Evolutionary conservation across 2,888 invertebrate species (phyloP).

Genomic region (Lithophane ornitopus): DNA sequence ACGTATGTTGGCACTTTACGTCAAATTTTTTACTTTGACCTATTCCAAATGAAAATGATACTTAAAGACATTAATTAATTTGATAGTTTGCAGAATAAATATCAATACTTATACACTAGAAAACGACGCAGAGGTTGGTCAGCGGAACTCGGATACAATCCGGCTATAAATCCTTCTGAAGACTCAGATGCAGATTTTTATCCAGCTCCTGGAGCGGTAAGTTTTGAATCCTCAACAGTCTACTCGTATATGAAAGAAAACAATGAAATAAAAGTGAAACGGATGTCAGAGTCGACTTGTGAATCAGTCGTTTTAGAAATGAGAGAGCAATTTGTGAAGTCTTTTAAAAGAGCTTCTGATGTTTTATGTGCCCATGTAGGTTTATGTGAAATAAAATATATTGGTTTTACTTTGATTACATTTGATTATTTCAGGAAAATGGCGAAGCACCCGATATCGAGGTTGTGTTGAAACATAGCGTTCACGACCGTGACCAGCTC

Average conservation of each 20-base stretch:
- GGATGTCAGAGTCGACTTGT: no score
- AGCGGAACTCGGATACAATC: constrained; percentile 65
- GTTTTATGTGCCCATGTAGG: not conserved
- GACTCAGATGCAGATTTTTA: constrained; percentile 49
- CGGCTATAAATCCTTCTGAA: not conserved
- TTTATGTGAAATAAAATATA: not conserved
- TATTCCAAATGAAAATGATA: not conserved
- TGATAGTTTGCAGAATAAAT: constrained; percentile 67
- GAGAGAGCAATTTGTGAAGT: not conserved
- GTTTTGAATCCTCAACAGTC: constrained; percentile 20
- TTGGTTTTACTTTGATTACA: not conserved
- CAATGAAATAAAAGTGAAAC: not conserved
- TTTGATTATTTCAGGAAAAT: constrained; percentile 63
- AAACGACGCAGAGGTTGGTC: constrained; percentile 66
- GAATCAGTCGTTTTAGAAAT: not conserved
- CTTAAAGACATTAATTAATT: constrained; percentile 2
- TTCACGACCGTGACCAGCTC: constrained; percentile 56
- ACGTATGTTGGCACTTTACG: not conserved
- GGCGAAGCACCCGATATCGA: constrained; percentile 68
- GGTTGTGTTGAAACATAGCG: constrained; percentile 58
- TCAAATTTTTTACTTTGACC: not conserved
- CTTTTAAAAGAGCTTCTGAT: not conserved
- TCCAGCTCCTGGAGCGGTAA: constrained; percentile 73
- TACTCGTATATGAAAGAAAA: not conserved
- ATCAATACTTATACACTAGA: constrained; percentile 61